A percentile compares a stretch with the other conserved stretches of the same genome.
Conservation (phyloP, 2,113 vertebrate genomes). For the Maccullochella peelii region DNA sequence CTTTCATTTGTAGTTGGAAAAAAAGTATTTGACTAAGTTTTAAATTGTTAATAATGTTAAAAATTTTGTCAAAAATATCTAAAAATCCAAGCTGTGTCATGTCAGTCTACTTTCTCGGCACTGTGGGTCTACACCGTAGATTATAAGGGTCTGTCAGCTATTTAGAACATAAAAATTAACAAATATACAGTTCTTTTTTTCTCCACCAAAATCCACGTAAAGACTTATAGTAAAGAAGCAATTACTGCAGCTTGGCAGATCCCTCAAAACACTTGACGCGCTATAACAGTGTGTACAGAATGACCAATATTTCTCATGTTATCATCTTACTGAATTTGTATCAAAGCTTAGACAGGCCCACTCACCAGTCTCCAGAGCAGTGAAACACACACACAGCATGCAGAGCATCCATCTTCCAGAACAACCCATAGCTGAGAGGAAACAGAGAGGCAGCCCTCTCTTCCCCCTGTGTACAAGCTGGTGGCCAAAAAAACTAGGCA, state of each 20-base stretch:
- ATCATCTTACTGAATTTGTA: background rate
- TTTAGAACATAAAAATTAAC: background rate
- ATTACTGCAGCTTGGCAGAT: background rate
- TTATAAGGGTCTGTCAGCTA: background rate
- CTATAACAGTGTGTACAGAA: background rate
- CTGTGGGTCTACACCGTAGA: background rate
- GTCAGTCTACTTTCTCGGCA: background rate
- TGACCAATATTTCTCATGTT: background rate
- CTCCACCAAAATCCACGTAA: background rate
- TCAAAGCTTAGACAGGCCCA: background rate
- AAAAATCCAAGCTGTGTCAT: too few relatives aligned
- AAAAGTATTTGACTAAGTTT: background rate
- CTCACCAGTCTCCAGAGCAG: conserved; percentile 76
- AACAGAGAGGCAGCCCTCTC: conserved; percentile 22
- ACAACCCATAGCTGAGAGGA: conserved; percentile 74
- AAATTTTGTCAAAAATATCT: too few relatives aligned
- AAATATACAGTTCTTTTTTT: background rate
- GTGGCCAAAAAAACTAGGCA: conserved; percentile 68
- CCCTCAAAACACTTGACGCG: background rate
- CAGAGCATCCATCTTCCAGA: conserved; percentile 69
- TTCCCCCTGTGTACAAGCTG: conserved; percentile 23
- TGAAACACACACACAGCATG: conserved; percentile 65
- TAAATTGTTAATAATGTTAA: background rate
- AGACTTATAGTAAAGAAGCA: background rate
- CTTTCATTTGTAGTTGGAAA: background rate